Percentiles rank a stretch among this genome's conserved stretches.
These are phyloP conservation scores for Cataglyphis livida DNA, from an alignment of 2,888 invertebrate genomes.

Conservation along the genomic window DNA sequence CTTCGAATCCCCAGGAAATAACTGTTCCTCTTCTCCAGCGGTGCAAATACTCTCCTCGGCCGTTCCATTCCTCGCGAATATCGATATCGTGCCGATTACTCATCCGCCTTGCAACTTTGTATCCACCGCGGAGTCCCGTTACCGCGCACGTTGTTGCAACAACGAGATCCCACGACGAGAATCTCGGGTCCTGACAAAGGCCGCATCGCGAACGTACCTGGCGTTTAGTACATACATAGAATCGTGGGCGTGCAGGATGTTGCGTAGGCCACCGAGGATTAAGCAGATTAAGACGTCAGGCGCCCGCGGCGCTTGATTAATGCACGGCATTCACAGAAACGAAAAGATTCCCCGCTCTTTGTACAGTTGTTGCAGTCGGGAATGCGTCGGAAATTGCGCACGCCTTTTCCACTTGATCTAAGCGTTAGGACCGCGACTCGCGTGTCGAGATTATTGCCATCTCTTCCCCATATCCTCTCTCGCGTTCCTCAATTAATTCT, in stretches of 20 bases:
- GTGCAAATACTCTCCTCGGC: constrained; percentile 51
- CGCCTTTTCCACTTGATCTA: constrained; percentile 60
- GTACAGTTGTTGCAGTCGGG: constrained; percentile 75
- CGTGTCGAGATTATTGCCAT: neutral
- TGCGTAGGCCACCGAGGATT: constrained; percentile 83
- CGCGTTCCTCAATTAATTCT: neutral
- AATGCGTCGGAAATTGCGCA: constrained; percentile 54
- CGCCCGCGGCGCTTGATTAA: constrained; percentile 85
- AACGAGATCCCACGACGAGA: constrained; percentile 61
- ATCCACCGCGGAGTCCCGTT: constrained; percentile 52
- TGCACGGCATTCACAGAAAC: constrained; percentile 82
- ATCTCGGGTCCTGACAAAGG: constrained; percentile 54
- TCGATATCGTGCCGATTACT: constrained; percentile 60
- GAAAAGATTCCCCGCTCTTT: constrained; percentile 80
- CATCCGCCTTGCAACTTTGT: constrained; percentile 50
- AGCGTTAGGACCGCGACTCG: constrained; percentile 29
- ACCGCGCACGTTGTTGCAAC: constrained; percentile 48
- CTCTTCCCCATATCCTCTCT: neutral
- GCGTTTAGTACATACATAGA: constrained; percentile 69
- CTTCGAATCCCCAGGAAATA: constrained; percentile 32
- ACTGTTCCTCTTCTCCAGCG: constrained; percentile 50
- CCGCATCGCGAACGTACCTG: constrained; percentile 51
- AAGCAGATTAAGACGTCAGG: constrained; percentile 85
- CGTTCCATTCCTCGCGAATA: constrained; percentile 53
- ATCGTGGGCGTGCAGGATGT: constrained; percentile 78